Percentiles rank a stretch among this genome's conserved stretches.
Evolutionary conservation across 1,140 invertebrate species (phyloP).

Genomic region (Druon quercuslanigerum): DNA sequence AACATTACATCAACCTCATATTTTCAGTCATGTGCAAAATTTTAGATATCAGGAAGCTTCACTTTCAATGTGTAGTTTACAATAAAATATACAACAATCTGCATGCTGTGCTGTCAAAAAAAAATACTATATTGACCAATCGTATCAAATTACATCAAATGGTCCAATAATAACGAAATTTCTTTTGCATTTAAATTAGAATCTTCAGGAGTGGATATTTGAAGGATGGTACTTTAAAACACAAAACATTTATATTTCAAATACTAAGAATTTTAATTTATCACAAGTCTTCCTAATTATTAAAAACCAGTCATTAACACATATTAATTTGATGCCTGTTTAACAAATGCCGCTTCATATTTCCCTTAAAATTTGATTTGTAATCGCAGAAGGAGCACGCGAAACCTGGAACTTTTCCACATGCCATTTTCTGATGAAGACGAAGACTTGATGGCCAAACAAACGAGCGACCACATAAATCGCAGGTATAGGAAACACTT

Average conservation of each 20-base stretch:
- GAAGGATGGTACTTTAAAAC: too few species aligned
- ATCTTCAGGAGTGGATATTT: too few species aligned
- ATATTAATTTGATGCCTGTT: slow-evolving; percentile 57
- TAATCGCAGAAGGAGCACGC: slow-evolving; percentile 70
- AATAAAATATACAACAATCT: slow-evolving; percentile 1
- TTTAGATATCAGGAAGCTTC: too few species aligned
- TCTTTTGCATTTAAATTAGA: too few species aligned
- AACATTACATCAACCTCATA: too few species aligned
- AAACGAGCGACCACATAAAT: slow-evolving; percentile 69
- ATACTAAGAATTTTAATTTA: neutral
- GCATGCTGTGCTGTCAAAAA: neutral
- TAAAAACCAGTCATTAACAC: slow-evolving; percentile 19
- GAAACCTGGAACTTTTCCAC: slow-evolving; percentile 72
- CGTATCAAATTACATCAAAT: too few species aligned
- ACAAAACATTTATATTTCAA: neutral
- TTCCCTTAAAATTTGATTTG: slow-evolving; percentile 77
- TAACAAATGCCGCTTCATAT: slow-evolving; percentile 75
- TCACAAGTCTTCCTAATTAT: neutral
- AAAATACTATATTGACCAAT: too few species aligned
- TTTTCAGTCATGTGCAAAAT: too few species aligned
- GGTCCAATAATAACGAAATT: too few species aligned
- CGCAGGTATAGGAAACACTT: slow-evolving; percentile 62
- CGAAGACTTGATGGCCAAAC: slow-evolving; percentile 71
- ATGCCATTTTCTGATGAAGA: slow-evolving; percentile 74
- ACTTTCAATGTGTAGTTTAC: too few species aligned